Percentiles rank a stretch among this genome's conserved stretches.
phyloP scores from a whole-genome alignment of 2,888 invertebrate genomes.

The Drosophila borealis region DNA sequence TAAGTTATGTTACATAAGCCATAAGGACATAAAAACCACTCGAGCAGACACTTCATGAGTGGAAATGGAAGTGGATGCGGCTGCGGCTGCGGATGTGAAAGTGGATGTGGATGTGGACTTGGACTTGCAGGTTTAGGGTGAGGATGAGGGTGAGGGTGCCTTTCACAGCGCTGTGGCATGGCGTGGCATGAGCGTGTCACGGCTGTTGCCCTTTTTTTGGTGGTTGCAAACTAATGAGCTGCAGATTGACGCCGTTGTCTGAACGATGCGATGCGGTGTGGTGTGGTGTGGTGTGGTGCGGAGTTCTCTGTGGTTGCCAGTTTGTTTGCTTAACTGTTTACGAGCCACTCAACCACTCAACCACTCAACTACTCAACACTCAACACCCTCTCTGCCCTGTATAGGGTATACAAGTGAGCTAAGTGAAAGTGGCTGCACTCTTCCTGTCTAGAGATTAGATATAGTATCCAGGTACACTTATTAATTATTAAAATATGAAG shows the following conservation, averaged over 20 bases:
- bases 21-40: constrained; percentile 80
- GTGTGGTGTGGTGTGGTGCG: background rate
- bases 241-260: constrained; percentile 66
- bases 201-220: constrained; percentile 50
- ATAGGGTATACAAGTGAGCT: background rate
- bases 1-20: constrained; percentile 79
- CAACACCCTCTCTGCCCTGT: constrained; percentile 10
- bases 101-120: constrained; percentile 10
- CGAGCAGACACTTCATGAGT: constrained; percentile 75
- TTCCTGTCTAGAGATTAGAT: background rate
- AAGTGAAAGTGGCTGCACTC: background rate
- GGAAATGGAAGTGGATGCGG: constrained; percentile 23
- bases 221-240: constrained; percentile 76
- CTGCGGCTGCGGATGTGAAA: background rate
- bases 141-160: constrained; percentile 18
- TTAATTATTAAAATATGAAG: too few relatives aligned
- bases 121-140: constrained; percentile 9
- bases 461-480: too few relatives aligned
- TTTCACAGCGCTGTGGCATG: constrained; percentile 5
- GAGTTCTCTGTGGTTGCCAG: constrained; percentile 51
- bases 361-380: constrained; percentile 38
- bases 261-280: constrained; percentile 6
- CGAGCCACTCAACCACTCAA: constrained; percentile 66
- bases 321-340: constrained; percentile 75
- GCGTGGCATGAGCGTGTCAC: constrained; percentile 26